A percentile compares a stretch with the other conserved stretches of the same genome.
phyloP scores from a whole-genome alignment of 2,113 vertebrate genomes.

The Scophthalmus maximus region DNA sequence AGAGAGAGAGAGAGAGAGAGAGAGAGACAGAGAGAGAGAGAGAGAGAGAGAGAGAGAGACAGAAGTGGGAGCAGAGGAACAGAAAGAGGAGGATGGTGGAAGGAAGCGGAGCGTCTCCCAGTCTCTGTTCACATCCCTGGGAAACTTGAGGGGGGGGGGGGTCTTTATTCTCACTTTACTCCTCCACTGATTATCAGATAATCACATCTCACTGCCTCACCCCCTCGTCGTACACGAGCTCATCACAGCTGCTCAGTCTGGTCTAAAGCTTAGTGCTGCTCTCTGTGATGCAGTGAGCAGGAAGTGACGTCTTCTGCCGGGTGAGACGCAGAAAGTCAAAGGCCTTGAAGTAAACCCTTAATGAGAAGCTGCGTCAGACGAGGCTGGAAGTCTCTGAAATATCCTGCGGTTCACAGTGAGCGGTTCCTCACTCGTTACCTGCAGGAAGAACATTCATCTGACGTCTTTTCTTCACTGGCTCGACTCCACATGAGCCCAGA shows the following conservation, averaged over 20 bases:
- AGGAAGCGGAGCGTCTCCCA: slow-evolving; percentile 14
- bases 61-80: background rate
- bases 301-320: slow-evolving; percentile 66
- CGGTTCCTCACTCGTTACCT: slow-evolving; percentile 12
- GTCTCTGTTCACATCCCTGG: slow-evolving; percentile 34
- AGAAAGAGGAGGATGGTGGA: slow-evolving; percentile 4
- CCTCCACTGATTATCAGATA: slow-evolving; percentile 79
- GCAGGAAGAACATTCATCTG: background rate
- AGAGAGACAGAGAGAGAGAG: too few relatives aligned
- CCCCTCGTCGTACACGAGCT: slow-evolving; percentile 67
- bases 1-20: too few relatives aligned
- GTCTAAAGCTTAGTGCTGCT: too few relatives aligned
- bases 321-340: slow-evolving; percentile 52
- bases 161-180: slow-evolving; percentile 78
- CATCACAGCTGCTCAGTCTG: slow-evolving; percentile 79
- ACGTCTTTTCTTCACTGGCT: slow-evolving; percentile 6
- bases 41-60: too few relatives aligned
- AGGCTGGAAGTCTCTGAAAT: slow-evolving; percentile 53
- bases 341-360: slow-evolving; percentile 70
- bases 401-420: background rate
- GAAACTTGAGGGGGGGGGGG: slow-evolving; percentile 68
- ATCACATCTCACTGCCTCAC: slow-evolving; percentile 77
- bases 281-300: slow-evolving; percentile 72
- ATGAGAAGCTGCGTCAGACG: slow-evolving; percentile 70
- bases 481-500: background rate